Base-by-base conservation (phyloP, 2,797 vertebrate species). In the Sorex maritimensis region DNA sequence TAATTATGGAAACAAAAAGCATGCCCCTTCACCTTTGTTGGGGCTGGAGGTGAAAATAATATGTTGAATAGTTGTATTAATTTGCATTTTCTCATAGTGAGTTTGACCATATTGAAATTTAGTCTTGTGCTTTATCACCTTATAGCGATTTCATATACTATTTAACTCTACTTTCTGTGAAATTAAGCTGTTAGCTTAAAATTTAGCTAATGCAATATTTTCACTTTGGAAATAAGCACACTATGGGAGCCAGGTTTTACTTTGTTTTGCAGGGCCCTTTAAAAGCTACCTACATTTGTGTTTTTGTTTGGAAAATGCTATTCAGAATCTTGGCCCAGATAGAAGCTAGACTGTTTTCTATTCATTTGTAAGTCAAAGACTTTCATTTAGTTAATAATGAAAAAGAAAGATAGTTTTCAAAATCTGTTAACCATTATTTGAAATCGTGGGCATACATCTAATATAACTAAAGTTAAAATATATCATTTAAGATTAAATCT, bases 31-130 rank as follows among this genome's bases (percentile, higher is more conserved):
- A 81, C 80, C 5, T 55, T 28, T 65, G 23, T 88, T 19, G 91
- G 30, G 49, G 26, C 61, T 44, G 1, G 14, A 49, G 49, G 24
- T 78, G 5, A 81, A 90, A 91, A 63, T 71, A 58, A 58, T 58
- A 10, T 11, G 14, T 58, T 14, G 4, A 77, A 87, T 46, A 82
- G 1, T 23, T 78, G 11, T 55, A 81, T 86, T 44, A 49, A 87
- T 69, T 88, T 86, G 49, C 19, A 80, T 81, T 81, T 95, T 83
- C 72, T 68, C 69, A 77, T 75, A 90, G 23, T 30, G 74, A 92
- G 1, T 4, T 28, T 77, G 58, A 86, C 7, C 15, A 86, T 74
- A 55, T 68, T 88, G 80, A 65, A 74, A 63, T 69, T 90, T 21
- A 69, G 19, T 24, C 9, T 13, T n/a, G 38, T 81, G 28, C 78